Base-by-base conservation (phyloP, 2,797 vertebrate genomes). In the Neosilurus mollespiculum region DNA sequence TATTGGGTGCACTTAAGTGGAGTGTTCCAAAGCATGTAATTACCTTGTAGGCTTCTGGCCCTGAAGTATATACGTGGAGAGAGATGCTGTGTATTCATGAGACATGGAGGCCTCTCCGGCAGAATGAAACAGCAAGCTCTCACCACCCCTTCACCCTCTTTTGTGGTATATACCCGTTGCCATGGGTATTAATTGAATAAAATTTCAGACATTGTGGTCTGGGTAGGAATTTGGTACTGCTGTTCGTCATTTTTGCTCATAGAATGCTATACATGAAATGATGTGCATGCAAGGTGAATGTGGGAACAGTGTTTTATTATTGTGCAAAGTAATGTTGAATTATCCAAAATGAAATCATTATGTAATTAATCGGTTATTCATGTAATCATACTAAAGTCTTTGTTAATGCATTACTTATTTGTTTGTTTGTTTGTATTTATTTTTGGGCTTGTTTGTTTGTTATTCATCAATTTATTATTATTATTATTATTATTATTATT, bases 171-270 rank as follows among this genome's bases (percentile, higher is more conserved):
- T 91, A 94, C 92, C 94, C 90, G 96, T 97, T 96, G 95, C 95
- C 95, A 97, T 96, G 95, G 95, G 91, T 96, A 96, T 96, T 96
- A 96, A 97, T 96, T 96, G 95, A 96, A 96, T 96, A 95, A 94
- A 96, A 96, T 96, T 96, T 95, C 95, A 94, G 93, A 95, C 95
- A 96, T 95, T 96, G 96, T 96, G 94, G 94, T 94, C 95, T 94
- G 95, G 96, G 94, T 95, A 93, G 94, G 95, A 96, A 96, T 95
- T 96, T 95, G 93, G 94, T 95, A 95, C 94, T 95, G 94, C 92
- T 92, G 92, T 92, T 93, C 93, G 94, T 93, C 92, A 95, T 94
- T 95, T 96, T 95, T 95, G 81, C 78, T 8, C 24, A 16, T 80
- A 59, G 80, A 24, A 64, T 78, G 72, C 72, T 69, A 34, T 77